A percentile compares a stretch with the other conserved stretches of the same genome.
Conservation (phyloP, 2,797 vertebrate species). For the Pseudocheirus occidentalis region DNA sequence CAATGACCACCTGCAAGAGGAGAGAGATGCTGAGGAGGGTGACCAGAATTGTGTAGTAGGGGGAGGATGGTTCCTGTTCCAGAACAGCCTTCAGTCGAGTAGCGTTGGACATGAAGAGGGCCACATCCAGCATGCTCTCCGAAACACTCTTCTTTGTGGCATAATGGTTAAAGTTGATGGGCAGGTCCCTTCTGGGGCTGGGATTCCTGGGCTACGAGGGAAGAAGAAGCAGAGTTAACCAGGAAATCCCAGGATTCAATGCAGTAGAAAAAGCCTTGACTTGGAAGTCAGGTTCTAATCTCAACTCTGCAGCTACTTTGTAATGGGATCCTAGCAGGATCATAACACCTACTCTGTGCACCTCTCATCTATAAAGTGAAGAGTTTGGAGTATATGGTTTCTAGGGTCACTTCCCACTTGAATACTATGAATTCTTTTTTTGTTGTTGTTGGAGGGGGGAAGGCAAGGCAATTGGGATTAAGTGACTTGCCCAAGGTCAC, state of each 20-base stretch:
- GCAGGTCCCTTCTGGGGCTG: constrained; percentile 72
- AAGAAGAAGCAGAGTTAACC: not conserved
- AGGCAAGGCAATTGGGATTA: no score
- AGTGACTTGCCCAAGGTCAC: no score
- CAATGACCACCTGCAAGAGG: constrained; percentile 91
- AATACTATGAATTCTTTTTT: not conserved
- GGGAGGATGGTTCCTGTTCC: constrained; percentile 91
- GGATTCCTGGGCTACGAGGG: constrained; percentile 63
- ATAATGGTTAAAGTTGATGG: constrained; percentile 92
- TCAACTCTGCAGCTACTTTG: not conserved
- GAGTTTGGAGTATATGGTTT: not conserved
- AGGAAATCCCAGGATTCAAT: not conserved
- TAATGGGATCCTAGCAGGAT: not conserved
- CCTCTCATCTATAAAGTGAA: not conserved
- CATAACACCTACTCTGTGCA: not conserved
- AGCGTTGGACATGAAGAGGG: constrained; percentile 94
- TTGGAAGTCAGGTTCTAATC: no score
- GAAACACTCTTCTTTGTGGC: constrained; percentile 96
- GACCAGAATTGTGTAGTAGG: constrained; percentile 89
- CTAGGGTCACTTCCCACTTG: not conserved
- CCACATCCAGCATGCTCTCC: constrained; percentile 94
- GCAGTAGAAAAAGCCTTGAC: not conserved
- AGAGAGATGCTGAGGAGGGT: constrained; percentile 93
- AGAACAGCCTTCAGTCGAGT: constrained; percentile 93
- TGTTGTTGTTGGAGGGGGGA: no score